Evolutionary conservation across 2,888 invertebrate genomes (phyloP), one percentile per base, ranked within the genome.

Genomic region (Dryococelus australis): DNA sequence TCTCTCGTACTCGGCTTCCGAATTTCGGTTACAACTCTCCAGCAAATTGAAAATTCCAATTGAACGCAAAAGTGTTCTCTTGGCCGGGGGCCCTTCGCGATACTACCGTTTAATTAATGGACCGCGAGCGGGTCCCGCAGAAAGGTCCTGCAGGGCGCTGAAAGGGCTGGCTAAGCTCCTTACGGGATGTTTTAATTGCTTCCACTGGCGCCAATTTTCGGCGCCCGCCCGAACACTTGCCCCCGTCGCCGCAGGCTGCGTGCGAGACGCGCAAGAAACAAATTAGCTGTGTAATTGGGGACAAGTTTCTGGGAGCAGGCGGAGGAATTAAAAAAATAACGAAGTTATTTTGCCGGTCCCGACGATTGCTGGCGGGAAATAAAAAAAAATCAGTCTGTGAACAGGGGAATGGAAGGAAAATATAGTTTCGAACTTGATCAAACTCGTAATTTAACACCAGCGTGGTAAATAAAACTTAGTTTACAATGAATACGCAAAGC

Each of bases 271-370:
- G 20, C 65, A 65, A 65, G 65, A 65, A 65, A 65, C 16, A 65
- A 65, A 65, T 65, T 65, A 65, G 65, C 65, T 65, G 65, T 5
- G 65, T 65, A 65, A 65, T 65, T 65, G 65, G 65, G 47, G 65
- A 65, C 65, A 65, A 65, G 65, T 65, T 65, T 65, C 65, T 20
- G 20, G 47, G 9, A 47, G 65, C 65, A 24, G 20, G 65, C 65
- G 65, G 16, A 65, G 65, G 65, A 65, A 65, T 65, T 47, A 47
- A 47, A 47, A 47, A 65, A 65, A 65, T 65, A 65, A 65, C 65
- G 10, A 65, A 65, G 20, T 65, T 65, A 65, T 65, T 65, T 16
- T 24, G 65, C 20, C 6, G 65, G 65, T 65, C 65, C 65, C 10
- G 20, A 20, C 5, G 65, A n/a, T n/a, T n/a, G n/a, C n/a, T n/a